phyloP scores from a whole-genome alignment of 2,113 vertebrate species.

The Mus musculus region DNA sequence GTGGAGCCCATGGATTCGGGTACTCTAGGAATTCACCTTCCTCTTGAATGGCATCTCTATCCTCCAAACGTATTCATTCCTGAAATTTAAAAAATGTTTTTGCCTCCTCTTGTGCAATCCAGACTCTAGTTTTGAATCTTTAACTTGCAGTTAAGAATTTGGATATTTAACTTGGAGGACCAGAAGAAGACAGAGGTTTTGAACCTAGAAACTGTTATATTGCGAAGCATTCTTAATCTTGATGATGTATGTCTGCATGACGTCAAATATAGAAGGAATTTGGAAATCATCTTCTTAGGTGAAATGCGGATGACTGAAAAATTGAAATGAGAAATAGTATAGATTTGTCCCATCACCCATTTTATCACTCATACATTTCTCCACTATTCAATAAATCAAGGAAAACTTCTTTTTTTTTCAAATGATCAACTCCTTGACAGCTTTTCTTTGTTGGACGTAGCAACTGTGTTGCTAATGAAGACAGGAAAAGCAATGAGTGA shows the following conservation, averaged over 20 bases:
- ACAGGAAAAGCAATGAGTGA: constrained; percentile 1
- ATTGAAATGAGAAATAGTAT: not conserved
- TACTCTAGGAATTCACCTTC: not conserved
- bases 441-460: constrained; percentile 16
- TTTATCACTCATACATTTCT: constrained; percentile 23
- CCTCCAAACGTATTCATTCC: not conserved
- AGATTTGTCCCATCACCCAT: not conserved
- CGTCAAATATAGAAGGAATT: constrained; percentile 29
- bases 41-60: not conserved
- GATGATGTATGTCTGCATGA: not conserved
- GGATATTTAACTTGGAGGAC: not conserved
- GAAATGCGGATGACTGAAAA: not conserved
- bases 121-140: not conserved
- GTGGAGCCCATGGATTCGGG: no score
- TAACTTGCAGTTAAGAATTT: not conserved
- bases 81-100: not conserved
- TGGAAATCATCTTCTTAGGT: constrained; percentile 37
- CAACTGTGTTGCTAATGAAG: not conserved
- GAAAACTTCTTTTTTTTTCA: not conserved
- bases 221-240: not conserved
- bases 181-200: not conserved
- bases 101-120: not conserved
- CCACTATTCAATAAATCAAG: not conserved
- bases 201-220: not conserved
- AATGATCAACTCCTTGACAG: not conserved